A percentile compares a stretch with the other conserved stretches of the same genome.
Conservation (phyloP, 2,888 invertebrate species). For the Brachyptera putata region DNA sequence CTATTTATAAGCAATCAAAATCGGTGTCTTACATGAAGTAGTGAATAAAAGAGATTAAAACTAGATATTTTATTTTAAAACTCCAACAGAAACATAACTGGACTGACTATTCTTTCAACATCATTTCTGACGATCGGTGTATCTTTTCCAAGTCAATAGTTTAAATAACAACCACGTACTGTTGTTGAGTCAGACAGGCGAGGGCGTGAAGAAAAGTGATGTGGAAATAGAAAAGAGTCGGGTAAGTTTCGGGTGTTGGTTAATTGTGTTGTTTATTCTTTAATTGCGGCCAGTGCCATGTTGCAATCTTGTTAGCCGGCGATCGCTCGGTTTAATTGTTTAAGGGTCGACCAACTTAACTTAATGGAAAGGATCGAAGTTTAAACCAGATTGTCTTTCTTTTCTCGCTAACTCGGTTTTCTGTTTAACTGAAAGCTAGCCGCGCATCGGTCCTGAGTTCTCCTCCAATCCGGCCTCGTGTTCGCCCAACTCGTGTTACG, state of each 20-base stretch:
- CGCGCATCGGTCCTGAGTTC: background rate
- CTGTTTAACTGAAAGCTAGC: background rate
- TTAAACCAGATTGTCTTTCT: constrained; percentile 11
- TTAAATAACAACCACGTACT: background rate
- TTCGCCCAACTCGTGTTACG: constrained; percentile 14
- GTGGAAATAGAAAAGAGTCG: constrained; percentile 5
- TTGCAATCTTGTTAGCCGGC: constrained; percentile 18
- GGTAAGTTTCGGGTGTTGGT: background rate
- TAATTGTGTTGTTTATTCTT: constrained; percentile 8
- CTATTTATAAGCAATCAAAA: too few species aligned
- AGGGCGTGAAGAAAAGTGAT: background rate
- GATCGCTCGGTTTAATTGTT: constrained; percentile 21
- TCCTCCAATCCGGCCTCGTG: background rate
- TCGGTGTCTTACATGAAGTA: too few species aligned
- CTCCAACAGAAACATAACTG: too few species aligned
- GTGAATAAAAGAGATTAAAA: too few species aligned
- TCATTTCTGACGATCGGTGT: too few species aligned
- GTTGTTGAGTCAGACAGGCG: background rate
- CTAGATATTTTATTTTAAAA: too few species aligned
- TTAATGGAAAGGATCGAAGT: constrained; percentile 18
- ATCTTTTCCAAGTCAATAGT: too few species aligned
- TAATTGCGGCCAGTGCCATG: constrained; percentile 11
- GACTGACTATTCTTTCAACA: too few species aligned
- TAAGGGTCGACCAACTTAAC: constrained; percentile 1
- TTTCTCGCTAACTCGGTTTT: background rate